Base-by-base conservation (phyloP, 2,113 vertebrate genomes). In the Phycodurus eques region DNA sequence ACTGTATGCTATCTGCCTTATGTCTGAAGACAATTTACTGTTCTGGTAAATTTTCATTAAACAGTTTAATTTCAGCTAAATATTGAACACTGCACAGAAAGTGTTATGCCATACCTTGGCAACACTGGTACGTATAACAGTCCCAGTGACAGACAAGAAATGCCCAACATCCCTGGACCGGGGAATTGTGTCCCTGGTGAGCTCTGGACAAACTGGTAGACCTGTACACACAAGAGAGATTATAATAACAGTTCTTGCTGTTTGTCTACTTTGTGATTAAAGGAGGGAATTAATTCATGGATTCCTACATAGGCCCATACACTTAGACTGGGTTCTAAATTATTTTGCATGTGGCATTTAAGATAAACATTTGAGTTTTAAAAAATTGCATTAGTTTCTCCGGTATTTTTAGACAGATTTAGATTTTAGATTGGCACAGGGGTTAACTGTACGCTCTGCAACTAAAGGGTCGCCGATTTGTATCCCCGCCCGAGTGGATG, bases 131-230 rank as follows among this genome's bases (percentile, higher is more conserved):
- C 97, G 95, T 80, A 99, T 95, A 59, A 98, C 95, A 2, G 97
- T 99, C 14, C 95, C 97, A 8, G 95, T 97, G 54, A 99, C 94
- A 8, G 95, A 98, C 69, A 99, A 71, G 74, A 98, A 98, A 87
- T 97, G 97, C 1, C 96, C 96, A 5, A 94, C 94, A 46, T 99
- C 97, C 78, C 92, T 93, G 67, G 94, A 93, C 79, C 92, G 95
- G 54, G 97, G 97, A 64, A 99, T 96, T 68, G 95, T 95, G 75
- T 98, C 95, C 80, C 96, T 93, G 42, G 95, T 98, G 83, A 99
- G 87, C 84, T 99, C 97, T 53, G 96, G 96, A 84, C 97, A 99
- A 71, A 98, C 89, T 0, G 97, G 97, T 71, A 99, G 91, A 85
- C 96, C 96, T 98, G 76, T 46, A 20, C n/a, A 49, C 68, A 80